Conservation (phyloP, 53 echinoderm and acorn worm species). For the Arbacia lixula region DNA sequence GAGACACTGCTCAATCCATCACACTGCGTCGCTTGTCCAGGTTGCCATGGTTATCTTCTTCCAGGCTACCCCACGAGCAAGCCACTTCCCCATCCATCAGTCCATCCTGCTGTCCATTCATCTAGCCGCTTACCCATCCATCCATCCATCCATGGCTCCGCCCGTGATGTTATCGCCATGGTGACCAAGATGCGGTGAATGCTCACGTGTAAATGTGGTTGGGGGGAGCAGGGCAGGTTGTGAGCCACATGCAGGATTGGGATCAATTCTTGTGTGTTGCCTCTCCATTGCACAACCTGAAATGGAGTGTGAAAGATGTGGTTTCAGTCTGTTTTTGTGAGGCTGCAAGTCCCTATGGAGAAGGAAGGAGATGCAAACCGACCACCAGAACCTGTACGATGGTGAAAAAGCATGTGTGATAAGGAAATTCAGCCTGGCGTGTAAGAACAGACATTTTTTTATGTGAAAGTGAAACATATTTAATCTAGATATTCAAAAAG, state of each 20-base stretch:
- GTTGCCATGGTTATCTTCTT: slow-evolving; percentile 2
- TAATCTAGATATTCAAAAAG: slow-evolving; percentile 19
- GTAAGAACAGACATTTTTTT: slow-evolving; percentile 36
- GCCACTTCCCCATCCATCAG: not conserved
- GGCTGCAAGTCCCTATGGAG: no score
- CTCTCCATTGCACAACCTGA: slow-evolving; percentile 4
- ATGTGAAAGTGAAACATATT: not conserved
- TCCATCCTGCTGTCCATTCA: slow-evolving; percentile 12
- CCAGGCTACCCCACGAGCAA: not conserved
- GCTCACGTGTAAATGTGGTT: slow-evolving; percentile 9
- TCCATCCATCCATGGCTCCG: slow-evolving; percentile 9
- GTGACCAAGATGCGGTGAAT: slow-evolving; percentile 10
- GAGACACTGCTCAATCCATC: slow-evolving; percentile 9
- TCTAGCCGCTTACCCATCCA: not conserved
- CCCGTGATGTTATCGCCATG: not conserved
- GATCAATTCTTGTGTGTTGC: slow-evolving; percentile 28
- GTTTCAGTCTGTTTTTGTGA: slow-evolving; percentile 15
- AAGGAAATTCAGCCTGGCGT: slow-evolving; percentile 25
- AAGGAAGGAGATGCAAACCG: no score
- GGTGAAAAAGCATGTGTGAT: slow-evolving; percentile 15
- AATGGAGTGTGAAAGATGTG: slow-evolving; percentile 3
- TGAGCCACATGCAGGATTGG: not conserved
- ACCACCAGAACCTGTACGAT: no score
- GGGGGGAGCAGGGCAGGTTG: not conserved
- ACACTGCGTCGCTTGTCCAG: no score